A percentile compares a stretch with the other conserved stretches of the same genome.
These are phyloP conservation scores for Parthenolecanium corni DNA, from an alignment of 2,888 invertebrate species.

Conservation along the genomic window DNA sequence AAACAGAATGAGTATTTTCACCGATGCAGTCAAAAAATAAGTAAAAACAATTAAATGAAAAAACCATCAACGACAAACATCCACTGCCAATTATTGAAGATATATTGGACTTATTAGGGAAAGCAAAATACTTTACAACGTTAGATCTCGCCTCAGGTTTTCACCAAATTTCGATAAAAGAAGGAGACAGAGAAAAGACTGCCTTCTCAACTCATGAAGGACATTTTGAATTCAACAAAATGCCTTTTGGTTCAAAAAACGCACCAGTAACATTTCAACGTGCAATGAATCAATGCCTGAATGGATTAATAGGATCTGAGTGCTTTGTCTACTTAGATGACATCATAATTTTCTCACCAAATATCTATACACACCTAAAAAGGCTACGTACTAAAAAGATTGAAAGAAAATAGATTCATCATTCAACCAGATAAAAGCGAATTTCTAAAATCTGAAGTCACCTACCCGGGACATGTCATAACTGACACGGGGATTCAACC, in stretches of 20 bases:
- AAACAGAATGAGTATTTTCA: too few species aligned
- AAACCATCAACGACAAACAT: neutral
- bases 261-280: neutral
- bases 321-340: neutral
- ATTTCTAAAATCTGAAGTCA: slow-evolving; percentile 7
- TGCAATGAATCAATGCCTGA: neutral
- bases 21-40: too few species aligned
- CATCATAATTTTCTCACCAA: neutral
- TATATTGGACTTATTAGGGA: neutral
- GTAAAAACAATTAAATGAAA: neutral
- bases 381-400: neutral
- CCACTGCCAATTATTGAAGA: neutral
- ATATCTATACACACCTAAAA: neutral
- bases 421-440: slow-evolving; percentile 15
- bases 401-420: slow-evolving; percentile 10
- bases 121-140: neutral
- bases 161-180: neutral
- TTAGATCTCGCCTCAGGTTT: neutral
- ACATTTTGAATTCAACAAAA: neutral
- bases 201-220: neutral
- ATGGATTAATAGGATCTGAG: neutral
- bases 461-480: slow-evolving; percentile 19
- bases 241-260: neutral
- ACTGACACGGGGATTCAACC: slow-evolving; percentile 8
- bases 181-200: neutral